Base-by-base conservation (phyloP, 2,113 vertebrate genomes). In the Petaurus breviceps region DNA sequence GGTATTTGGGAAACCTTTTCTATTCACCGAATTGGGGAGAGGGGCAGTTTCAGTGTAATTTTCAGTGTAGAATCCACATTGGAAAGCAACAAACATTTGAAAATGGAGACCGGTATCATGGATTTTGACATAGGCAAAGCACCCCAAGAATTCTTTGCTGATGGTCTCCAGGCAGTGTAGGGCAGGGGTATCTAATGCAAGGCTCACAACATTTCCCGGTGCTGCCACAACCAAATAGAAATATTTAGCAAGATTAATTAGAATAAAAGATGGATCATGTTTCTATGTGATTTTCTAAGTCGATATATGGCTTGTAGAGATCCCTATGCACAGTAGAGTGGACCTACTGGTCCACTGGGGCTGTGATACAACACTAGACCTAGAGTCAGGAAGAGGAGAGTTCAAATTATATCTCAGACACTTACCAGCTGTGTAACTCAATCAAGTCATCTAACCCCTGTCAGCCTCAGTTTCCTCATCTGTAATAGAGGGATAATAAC, bases 11-110 rank as follows among this genome's bases (percentile, higher is more conserved):
- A 22, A 43, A 84, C 1, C 37, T 43, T 84, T 84, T 84, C 37
- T 43, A 43, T 23, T 43, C 94, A 97, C 89, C 95, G 96, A 97
- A 97, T 19, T 97, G 96, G 96, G 95, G 96, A 84, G n/a, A 43
- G 19, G n/a, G 68, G 26, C 16, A 84, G 93, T 97, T 97, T 96
- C 96, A 97, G 93, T 97, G 93, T 96, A 95, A 96, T 97, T 97
- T 97, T 97, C 92, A 92, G 6, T 43, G 19, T 19, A 43, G n/a
- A 43, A 84, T 23, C 94, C 92, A 95, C 93, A 96, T 98, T 95
- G 91, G 68, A 96, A 96, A 96, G 95, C 95, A 98, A 98, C 96
- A 95, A 97, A 94, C 90, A 95, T 98, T 97, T 95, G 91, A 12
- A 95, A 97, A 94, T 43, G 90, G 96, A 51, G 51, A 43, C 46